These are phyloP conservation scores for Helicoverpa assulta DNA, from an alignment of 2,888 invertebrate genomes.

Conservation along the genomic window DNA sequence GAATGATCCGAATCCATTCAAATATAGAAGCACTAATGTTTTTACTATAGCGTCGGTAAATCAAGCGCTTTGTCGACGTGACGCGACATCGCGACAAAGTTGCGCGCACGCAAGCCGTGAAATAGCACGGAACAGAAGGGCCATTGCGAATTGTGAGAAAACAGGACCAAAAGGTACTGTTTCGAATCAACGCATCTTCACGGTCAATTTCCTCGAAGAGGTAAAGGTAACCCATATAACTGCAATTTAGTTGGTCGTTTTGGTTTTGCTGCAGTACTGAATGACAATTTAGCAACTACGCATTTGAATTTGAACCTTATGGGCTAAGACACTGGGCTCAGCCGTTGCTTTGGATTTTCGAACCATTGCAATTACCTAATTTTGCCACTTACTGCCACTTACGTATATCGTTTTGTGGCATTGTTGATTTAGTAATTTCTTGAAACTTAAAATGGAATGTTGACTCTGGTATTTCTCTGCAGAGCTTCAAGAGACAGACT, in stretches of 20 bases:
- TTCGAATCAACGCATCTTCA: not conserved
- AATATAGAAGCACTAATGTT: constrained; percentile 61
- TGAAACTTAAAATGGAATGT: no score
- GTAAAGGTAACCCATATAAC: not conserved
- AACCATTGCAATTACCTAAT: no score
- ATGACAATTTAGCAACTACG: not conserved
- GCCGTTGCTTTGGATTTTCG: no score
- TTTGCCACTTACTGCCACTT: no score
- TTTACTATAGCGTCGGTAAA: constrained; percentile 63
- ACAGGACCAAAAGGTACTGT: not conserved
- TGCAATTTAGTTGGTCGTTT: not conserved
- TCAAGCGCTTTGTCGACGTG: constrained; percentile 72
- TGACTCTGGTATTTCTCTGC: no score
- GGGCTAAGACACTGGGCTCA: no score
- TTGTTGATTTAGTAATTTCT: no score
- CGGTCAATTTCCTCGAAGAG: not conserved
- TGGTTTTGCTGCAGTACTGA: not conserved
- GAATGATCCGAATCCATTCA: constrained; percentile 24
- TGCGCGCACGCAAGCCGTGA: constrained; percentile 35
- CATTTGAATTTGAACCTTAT: no score
- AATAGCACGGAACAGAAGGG: constrained; percentile 21
- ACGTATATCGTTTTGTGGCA: no score
- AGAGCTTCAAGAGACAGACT: no score
- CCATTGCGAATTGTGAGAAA: constrained; percentile 1
- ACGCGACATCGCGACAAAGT: constrained; percentile 67